A percentile compares a stretch with the other conserved stretches of the same genome.
These are phyloP conservation scores for Drosophila algonquin DNA, from an alignment of 2,888 invertebrate species.

Conservation along the genomic window DNA sequence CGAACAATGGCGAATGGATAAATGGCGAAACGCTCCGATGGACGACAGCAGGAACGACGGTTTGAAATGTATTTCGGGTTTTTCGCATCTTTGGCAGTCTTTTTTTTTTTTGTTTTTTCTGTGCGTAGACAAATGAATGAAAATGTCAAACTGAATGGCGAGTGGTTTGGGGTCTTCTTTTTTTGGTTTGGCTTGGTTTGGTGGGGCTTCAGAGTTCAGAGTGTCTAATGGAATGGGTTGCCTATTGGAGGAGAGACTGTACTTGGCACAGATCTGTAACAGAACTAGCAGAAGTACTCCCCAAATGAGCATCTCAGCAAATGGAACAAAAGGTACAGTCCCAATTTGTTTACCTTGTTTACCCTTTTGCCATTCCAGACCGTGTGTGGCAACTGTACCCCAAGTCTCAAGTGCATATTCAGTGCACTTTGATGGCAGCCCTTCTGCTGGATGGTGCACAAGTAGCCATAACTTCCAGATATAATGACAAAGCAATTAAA, in stretches of 20 bases:
- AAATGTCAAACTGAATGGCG: constrained; percentile 71
- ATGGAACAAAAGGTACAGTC: neutral
- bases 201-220: constrained; percentile 3
- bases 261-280: neutral
- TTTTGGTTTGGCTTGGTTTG: constrained; percentile 26
- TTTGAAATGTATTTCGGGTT: constrained; percentile 45
- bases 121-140: constrained; percentile 78
- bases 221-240: neutral
- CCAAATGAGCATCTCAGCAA: too few relatives aligned
- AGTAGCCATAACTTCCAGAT: constrained; percentile 78
- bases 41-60: constrained; percentile 60
- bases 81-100: neutral
- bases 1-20: constrained; percentile 59
- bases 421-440: constrained; percentile 42
- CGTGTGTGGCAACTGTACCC: constrained; percentile 56
- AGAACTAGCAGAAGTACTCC: too few relatives aligned
- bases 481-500: constrained; percentile 79
- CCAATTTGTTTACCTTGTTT: neutral
- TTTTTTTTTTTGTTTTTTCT: constrained; percentile 15
- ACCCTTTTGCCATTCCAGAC: neutral
- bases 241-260: neutral
- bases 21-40: constrained; percentile 62
- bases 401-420: constrained; percentile 54
- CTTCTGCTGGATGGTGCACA: constrained; percentile 25
- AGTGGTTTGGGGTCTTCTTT: constrained; percentile 35